Conservation (phyloP, 2,797 vertebrate genomes). For the Scolopax bukidnonensis region DNA sequence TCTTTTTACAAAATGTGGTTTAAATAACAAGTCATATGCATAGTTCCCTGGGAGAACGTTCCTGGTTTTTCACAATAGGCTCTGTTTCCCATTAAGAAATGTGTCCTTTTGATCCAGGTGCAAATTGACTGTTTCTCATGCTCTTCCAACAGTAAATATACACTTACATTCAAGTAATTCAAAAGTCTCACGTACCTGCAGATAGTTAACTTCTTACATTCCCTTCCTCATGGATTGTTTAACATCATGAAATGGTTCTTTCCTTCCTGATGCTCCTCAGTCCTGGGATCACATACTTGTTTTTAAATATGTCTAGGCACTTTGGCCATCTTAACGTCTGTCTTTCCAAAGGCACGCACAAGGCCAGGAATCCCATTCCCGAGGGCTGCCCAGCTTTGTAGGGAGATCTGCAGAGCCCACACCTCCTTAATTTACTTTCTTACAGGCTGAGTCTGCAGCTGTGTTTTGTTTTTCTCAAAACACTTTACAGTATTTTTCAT, state of each 20-base stretch:
- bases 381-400: neutral
- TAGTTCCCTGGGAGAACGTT: neutral
- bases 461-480: neutral
- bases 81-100: slow-evolving; percentile 49
- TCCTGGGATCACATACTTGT: neutral
- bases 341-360: neutral
- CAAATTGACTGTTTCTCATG: slow-evolving; percentile 37
- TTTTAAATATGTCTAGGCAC: neutral
- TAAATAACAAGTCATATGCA: slow-evolving; percentile 55
- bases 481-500: neutral
- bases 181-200: neutral
- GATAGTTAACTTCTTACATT: neutral
- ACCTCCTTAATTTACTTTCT: neutral
- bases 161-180: neutral
- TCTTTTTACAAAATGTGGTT: slow-evolving; percentile 24
- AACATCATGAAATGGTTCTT: neutral
- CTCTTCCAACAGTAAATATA: slow-evolving; percentile 47
- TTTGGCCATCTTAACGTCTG: neutral
- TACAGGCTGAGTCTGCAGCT: neutral
- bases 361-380: too few species aligned
- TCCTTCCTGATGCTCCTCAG: neutral
- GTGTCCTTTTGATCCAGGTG: slow-evolving; percentile 71
- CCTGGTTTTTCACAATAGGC: neutral
- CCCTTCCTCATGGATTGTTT: neutral
- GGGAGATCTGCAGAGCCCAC: neutral